Percentiles rank a stretch among this genome's conserved stretches.
Conservation (phyloP, 92 coral and sea anemone genomes). For the Actinernus sp. region DNA sequence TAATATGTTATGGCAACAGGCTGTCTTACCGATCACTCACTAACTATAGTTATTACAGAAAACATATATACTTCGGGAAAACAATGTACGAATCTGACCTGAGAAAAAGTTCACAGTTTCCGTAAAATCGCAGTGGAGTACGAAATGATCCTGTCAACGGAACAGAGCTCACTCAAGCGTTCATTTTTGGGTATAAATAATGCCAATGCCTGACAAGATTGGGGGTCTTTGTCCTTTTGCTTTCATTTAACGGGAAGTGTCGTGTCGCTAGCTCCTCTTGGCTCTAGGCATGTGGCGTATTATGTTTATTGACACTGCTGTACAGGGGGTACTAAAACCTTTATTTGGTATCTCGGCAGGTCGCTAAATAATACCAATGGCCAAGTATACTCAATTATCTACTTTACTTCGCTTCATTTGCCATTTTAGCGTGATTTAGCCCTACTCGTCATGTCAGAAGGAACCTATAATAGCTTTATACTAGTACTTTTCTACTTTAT, state of each 20-base stretch:
- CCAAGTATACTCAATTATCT: constrained; percentile 72
- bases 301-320: constrained; percentile 65
- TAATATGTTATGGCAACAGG: constrained; percentile 89
- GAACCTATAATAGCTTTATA: no score
- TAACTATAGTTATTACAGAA: constrained; percentile 19
- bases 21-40: constrained; percentile 86
- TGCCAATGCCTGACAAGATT: not conserved
- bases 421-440: constrained; percentile 42
- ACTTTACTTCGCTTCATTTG: constrained; percentile 50
- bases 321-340: constrained; percentile 80
- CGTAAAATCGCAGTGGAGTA: no score
- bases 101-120: no score
- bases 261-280: constrained; percentile 61
- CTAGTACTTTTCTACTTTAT: no score
- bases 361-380: constrained; percentile 51
- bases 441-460: no score
- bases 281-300: constrained; percentile 73
- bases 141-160: not conserved
- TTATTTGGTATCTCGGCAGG: constrained; percentile 70
- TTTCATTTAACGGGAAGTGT: constrained; percentile 61
- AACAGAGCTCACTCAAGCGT: not conserved
- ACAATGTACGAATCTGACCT: no score
- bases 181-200: not conserved
- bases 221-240: constrained; percentile 65
- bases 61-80: no score